Conservation (phyloP, 1,140 invertebrate genomes). For the Caenorhabditis tropicalis region DNA sequence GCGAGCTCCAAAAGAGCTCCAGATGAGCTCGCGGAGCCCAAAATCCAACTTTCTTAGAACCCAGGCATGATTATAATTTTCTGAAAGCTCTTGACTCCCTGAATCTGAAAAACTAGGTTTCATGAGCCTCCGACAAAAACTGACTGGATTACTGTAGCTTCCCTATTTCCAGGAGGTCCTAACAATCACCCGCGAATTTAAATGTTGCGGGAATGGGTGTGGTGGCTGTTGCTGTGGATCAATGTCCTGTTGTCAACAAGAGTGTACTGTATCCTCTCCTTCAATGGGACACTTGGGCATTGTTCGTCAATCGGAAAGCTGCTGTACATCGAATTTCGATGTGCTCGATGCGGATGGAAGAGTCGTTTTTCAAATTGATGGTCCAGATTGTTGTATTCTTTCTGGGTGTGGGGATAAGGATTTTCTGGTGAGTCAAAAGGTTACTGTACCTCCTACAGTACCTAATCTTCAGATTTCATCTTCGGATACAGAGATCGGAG, state of each 20-base stretch:
- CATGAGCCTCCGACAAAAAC: too few species aligned
- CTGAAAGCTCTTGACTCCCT: too few species aligned
- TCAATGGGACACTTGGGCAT: slow-evolving; percentile 33
- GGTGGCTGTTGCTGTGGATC: not conserved
- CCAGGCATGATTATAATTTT: too few species aligned
- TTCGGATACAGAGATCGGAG: slow-evolving; percentile 22
- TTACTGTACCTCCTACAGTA: not conserved
- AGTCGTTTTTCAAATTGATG: slow-evolving; percentile 43
- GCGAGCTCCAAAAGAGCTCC: too few species aligned
- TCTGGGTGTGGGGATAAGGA: slow-evolving; percentile 52
- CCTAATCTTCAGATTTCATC: not conserved
- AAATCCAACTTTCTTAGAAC: too few species aligned
- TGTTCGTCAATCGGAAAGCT: not conserved
- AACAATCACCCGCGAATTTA: slow-evolving; percentile 35
- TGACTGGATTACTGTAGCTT: too few species aligned
- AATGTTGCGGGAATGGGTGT: slow-evolving; percentile 36
- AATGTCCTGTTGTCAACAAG: slow-evolving; percentile 21
- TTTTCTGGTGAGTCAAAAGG: slow-evolving; percentile 35
- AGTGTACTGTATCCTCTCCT: slow-evolving; percentile 30
- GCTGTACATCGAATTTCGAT: not conserved
- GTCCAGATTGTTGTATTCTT: slow-evolving; percentile 46
- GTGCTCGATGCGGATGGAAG: slow-evolving; percentile 15
- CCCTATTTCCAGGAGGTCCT: slow-evolving; percentile 51
- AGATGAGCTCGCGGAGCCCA: too few species aligned
- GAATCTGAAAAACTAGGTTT: too few species aligned